Percentiles rank a stretch among this genome's conserved stretches.
Evolutionary conservation across 2,888 invertebrate species (phyloP).

Genomic region (Caenorhabditis sp.): DNA sequence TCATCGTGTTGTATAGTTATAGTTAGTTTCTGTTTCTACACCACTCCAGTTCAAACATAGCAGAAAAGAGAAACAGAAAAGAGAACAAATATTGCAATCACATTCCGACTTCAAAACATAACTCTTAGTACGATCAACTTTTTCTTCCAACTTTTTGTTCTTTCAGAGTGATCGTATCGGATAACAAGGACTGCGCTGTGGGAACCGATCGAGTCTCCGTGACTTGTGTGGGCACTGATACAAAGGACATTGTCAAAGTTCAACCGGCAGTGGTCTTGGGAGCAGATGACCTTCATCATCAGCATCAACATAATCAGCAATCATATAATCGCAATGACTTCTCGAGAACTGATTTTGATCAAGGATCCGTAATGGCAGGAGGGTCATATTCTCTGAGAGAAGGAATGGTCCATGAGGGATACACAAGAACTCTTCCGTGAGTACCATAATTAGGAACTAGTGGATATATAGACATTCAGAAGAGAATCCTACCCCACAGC

Average conservation of each 20-base stretch:
- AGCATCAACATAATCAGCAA: conserved; percentile 42
- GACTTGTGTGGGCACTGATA: conserved; percentile 55
- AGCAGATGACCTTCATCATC: conserved; percentile 28
- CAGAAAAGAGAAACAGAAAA: conserved; percentile 38
- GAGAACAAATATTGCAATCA: conserved; percentile 36
- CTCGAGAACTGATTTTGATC: conserved; percentile 37
- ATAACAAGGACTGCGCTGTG: conserved; percentile 52
- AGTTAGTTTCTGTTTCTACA: conserved; percentile 54
- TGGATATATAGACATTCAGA: too few relatives aligned
- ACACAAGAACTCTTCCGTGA: conserved; percentile 58
- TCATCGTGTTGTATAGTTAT: conserved; percentile 39
- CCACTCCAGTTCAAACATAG: conserved; percentile 37
- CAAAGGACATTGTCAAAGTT: conserved; percentile 58
- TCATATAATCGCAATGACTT: conserved; percentile 14
- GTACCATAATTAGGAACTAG: too few relatives aligned
- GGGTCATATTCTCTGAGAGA: conserved; percentile 68
- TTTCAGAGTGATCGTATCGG: conserved; percentile 50
- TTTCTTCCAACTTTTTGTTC: conserved; percentile 2
- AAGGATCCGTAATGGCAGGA: conserved; percentile 54
- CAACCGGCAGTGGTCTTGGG: conserved; percentile 60
- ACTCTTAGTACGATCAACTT: conserved; percentile 18
- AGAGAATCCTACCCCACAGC: conserved; percentile 20
- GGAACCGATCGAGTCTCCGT: conserved; percentile 57
- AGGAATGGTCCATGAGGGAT: conserved; percentile 65
- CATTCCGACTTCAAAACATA: conserved; percentile 52